Conservation (phyloP, 1,140 invertebrate genomes). For the Cataglyphis hispanica region DNA sequence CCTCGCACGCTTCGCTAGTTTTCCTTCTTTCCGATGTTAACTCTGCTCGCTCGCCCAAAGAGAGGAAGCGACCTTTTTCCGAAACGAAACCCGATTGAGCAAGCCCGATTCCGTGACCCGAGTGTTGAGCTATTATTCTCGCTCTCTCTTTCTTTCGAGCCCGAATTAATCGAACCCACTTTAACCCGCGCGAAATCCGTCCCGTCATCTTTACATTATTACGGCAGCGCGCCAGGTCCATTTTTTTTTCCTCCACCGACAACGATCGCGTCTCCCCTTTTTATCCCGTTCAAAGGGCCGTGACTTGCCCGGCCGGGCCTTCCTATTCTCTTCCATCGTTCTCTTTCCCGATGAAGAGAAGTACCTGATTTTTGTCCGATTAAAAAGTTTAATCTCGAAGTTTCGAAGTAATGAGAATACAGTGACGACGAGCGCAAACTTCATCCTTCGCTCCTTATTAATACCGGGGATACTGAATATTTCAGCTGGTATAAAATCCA, state of each 20-base stretch:
- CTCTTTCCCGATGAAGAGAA: constrained; percentile 47
- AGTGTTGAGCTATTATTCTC: constrained; percentile 28
- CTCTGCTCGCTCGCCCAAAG: too few species aligned
- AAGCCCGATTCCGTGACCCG: constrained; percentile 2
- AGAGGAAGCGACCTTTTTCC: constrained; percentile 16
- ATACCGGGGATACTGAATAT: constrained; percentile 34
- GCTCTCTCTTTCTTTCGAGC: background rate
- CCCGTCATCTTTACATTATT: constrained; percentile 71
- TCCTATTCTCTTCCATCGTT: background rate
- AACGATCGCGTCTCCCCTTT: constrained; percentile 33
- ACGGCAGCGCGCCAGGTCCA: constrained; percentile 11
- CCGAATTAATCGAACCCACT: constrained; percentile 53
- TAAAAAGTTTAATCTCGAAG: constrained; percentile 61
- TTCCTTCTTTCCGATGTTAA: background rate
- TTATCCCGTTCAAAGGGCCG: constrained; percentile 40
- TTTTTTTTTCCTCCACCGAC: constrained; percentile 55
- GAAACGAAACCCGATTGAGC: background rate
- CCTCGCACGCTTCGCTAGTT: constrained; percentile 4
- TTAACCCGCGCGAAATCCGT: constrained; percentile 55
- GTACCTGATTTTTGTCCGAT: constrained; percentile 56
- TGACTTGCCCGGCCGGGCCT: constrained; percentile 47
- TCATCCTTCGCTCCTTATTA: constrained; percentile 38
- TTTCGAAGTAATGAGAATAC: constrained; percentile 48
- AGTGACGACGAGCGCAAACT: constrained; percentile 41
- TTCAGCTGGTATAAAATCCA: constrained; percentile 12